phyloP scores from a whole-genome alignment of 92 coral and sea anemone genomes.

The Galaxea fascicularis region DNA sequence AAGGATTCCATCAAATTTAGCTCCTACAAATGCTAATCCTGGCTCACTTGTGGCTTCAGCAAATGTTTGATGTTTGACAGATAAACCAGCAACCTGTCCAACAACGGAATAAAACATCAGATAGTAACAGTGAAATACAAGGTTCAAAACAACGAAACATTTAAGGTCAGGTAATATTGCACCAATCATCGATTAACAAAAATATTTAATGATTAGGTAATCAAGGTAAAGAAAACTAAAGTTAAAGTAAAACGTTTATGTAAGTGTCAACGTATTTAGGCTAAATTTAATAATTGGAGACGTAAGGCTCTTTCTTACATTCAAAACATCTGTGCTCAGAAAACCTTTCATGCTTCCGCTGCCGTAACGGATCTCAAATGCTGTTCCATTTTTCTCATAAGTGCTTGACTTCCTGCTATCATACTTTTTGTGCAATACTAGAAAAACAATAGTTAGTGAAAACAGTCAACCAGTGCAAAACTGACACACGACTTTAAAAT shows the following conservation, averaged over 20 bases:
- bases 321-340: conserved; percentile 87
- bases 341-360: conserved; percentile 94
- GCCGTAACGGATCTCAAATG: conserved; percentile 87
- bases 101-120: not conserved
- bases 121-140: not conserved
- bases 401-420: conserved; percentile 87
- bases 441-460: not conserved
- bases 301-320: conserved; percentile 62
- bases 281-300: too few species aligned
- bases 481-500: not conserved
- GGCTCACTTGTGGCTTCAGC: conserved; percentile 95
- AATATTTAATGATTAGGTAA: too few species aligned
- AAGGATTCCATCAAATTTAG: conserved; percentile 96
- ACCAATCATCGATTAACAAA: too few species aligned
- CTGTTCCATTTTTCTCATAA: conserved; percentile 86
- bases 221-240: too few species aligned
- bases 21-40: conserved; percentile 92
- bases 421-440: conserved; percentile 91
- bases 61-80: conserved; percentile 86
- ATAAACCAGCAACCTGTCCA: conserved; percentile 78
- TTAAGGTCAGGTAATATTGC: too few species aligned
- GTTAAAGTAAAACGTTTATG: too few species aligned
- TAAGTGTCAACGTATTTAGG: too few species aligned
- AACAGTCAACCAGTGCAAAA: not conserved
- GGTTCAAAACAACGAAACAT: not conserved